Conservation (phyloP, 2,888 invertebrate species). For the Labia minor region DNA sequence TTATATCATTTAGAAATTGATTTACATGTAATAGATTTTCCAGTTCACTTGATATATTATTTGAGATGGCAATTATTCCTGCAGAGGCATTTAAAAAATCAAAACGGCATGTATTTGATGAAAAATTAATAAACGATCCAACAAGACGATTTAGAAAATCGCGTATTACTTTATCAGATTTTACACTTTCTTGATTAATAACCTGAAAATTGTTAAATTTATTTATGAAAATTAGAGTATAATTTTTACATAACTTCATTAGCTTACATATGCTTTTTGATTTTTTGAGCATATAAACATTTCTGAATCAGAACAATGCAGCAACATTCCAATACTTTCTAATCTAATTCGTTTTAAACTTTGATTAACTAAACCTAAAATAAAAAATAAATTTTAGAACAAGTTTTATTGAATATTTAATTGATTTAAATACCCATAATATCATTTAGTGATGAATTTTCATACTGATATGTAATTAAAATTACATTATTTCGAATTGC, state of each 20-base stretch:
- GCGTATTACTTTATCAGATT: slow-evolving; percentile 29
- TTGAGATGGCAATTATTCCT: slow-evolving; percentile 24
- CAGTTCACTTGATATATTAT: slow-evolving; percentile 25
- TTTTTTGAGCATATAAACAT: slow-evolving; percentile 34
- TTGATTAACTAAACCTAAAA: slow-evolving; percentile 22
- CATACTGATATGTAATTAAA: slow-evolving; percentile 35
- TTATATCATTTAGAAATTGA: neutral
- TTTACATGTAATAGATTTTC: slow-evolving; percentile 28
- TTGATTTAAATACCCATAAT: slow-evolving; percentile 30
- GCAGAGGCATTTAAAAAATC: slow-evolving; percentile 28
- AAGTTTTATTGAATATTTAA: neutral
- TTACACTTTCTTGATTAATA: slow-evolving; percentile 31
- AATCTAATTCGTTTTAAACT: slow-evolving; percentile 28
- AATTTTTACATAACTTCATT: too few species aligned
- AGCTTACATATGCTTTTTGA: slow-evolving; percentile 30
- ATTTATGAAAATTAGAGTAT: too few species aligned
- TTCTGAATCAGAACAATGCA: slow-evolving; percentile 33
- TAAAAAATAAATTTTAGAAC: slow-evolving; percentile 7
- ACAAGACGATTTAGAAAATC: slow-evolving; percentile 33
- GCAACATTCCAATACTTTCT: slow-evolving; percentile 33
- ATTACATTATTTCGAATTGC: slow-evolving; percentile 32
- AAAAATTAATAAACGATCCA: slow-evolving; percentile 29
- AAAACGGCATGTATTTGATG: slow-evolving; percentile 24
- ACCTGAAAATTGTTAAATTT: slow-evolving; percentile 29
- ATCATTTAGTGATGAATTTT: slow-evolving; percentile 33